Evolutionary conservation across 2,888 invertebrate species (phyloP), one percentile per base, ranked within the genome.

Genomic region (Hemithea aestivaria): DNA sequence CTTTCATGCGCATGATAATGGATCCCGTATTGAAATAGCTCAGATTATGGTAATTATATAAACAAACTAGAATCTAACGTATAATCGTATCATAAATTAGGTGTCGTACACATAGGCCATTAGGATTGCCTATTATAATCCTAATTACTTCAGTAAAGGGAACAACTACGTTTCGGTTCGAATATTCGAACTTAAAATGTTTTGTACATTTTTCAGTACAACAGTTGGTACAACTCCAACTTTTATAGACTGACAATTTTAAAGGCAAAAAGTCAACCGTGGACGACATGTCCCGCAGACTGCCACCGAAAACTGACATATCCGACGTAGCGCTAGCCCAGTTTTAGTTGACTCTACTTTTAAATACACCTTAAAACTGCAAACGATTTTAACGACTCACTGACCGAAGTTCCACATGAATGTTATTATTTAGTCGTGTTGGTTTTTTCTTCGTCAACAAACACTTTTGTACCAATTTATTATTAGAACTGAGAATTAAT

Each of bases 271-370:
- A 32, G 7, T 9, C 10, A 6, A 27, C 27, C 10, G 31, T 16
- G 16, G 16, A 16, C 16, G 16, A 16, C 16, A 5, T 23, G 34
- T 26, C 27, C 10, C 20, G 44, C 40, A 16, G 45, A 45, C 40
- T 48, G 39, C 48, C 35, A 27, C 44, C 51, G 45, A 59, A 62
- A 58, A 59, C 54, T 59, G 51, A 58, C 59, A 63, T 53, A 45
- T 57, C 44, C 48, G 35, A 34, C 33, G 25, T 32, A 9, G 6
- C 20, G 30, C 26, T 31, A 23, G 11, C 27, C 16, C 35, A 20
- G 9, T 21, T 35, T 32, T 36, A 33, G 12, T n/a, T 28, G n/a
- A n/a, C n/a, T 8, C 20, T 20, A 32, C 24, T 27, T 35, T 32
- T 20, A 6, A 27, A 32, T 23, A 34, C 27, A 31, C 3, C 16